phyloP scores from a whole-genome alignment of 1,140 invertebrate genomes.

The Helicorthomorpha holstii region DNA sequence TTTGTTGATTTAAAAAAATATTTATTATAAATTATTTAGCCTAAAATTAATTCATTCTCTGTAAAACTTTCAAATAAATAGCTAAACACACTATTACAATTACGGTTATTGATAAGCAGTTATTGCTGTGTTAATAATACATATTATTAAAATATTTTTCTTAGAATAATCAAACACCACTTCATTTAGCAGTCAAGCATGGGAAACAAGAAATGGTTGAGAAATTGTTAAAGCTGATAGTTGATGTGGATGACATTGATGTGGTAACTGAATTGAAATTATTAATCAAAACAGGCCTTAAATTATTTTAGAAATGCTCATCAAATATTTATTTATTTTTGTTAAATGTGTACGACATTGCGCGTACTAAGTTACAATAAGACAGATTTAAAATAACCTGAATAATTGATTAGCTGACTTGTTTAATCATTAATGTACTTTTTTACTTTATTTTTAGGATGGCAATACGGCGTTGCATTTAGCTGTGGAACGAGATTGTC shows the following conservation, averaged over 20 bases:
- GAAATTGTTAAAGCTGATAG: constrained; percentile 36
- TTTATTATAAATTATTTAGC: not conserved
- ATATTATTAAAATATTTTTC: constrained; percentile 12
- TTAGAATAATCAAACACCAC: constrained; percentile 48
- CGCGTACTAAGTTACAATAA: too few relatives aligned
- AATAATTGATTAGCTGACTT: not conserved
- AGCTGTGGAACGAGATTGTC: constrained; percentile 14
- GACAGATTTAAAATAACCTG: too few relatives aligned
- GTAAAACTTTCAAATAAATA: not conserved
- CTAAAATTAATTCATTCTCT: not conserved
- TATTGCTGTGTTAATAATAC: constrained; percentile 1
- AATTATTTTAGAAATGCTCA: not conserved
- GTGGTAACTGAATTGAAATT: not conserved
- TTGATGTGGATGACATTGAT: not conserved
- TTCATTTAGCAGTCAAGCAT: constrained; percentile 53
- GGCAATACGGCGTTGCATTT: constrained; percentile 17
- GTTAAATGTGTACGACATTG: too few relatives aligned
- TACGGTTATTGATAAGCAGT: not conserved
- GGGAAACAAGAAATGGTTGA: constrained; percentile 54
- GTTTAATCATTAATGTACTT: not conserved
- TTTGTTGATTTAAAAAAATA: not conserved
- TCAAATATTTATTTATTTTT: not conserved
- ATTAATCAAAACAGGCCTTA: not conserved
- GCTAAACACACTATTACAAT: not conserved
- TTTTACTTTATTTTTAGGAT: constrained; percentile 10